Percentiles rank a stretch among this genome's conserved stretches.
Evolutionary conservation across 2,888 invertebrate species (phyloP).

Genomic region (Liodrosophila aerea): DNA sequence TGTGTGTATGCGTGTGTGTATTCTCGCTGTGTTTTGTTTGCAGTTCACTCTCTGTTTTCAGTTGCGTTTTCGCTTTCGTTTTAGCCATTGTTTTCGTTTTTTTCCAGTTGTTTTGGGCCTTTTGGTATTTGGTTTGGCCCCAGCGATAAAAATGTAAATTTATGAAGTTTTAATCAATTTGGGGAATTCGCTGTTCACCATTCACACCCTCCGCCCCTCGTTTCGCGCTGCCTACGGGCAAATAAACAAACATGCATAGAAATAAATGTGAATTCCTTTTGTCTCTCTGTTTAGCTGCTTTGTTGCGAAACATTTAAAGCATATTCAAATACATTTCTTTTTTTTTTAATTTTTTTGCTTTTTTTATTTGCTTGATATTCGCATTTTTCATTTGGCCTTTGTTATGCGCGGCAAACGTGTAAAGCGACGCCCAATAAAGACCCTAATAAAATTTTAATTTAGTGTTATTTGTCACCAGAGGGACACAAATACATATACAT

Average conservation of each 20-base stretch:
- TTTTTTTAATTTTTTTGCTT: constrained; percentile 21
- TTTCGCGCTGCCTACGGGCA: constrained; percentile 25
- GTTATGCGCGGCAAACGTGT: constrained; percentile 39
- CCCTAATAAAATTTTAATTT: constrained; percentile 76
- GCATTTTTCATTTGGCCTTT: constrained; percentile 37
- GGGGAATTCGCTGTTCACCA: constrained; percentile 64
- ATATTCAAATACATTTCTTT: no score
- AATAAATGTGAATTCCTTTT: constrained; percentile 37
- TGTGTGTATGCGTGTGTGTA: constrained; percentile 17
- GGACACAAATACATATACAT: constrained; percentile 12
- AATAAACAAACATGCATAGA: constrained; percentile 37
- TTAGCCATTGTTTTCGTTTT: constrained; percentile 8
- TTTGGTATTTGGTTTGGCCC: constrained; percentile 58
- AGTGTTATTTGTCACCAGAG: constrained; percentile 75
- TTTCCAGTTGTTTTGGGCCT: constrained; percentile 26
- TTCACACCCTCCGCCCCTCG: constrained; percentile 9
- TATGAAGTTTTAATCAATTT: constrained; percentile 78
- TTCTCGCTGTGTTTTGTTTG: constrained; percentile 47
- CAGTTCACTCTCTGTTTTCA: constrained; percentile 49
- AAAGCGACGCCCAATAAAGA: constrained; percentile 69
- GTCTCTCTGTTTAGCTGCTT: neutral
- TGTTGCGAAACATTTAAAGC: constrained; percentile 61
- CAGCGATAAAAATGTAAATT: constrained; percentile 75
- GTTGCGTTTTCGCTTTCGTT: constrained; percentile 18
- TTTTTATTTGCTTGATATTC: constrained; percentile 15